These are phyloP conservation scores for Glossophaga mutica DNA, from an alignment of 2,797 vertebrate species.

Conservation along the genomic window DNA sequence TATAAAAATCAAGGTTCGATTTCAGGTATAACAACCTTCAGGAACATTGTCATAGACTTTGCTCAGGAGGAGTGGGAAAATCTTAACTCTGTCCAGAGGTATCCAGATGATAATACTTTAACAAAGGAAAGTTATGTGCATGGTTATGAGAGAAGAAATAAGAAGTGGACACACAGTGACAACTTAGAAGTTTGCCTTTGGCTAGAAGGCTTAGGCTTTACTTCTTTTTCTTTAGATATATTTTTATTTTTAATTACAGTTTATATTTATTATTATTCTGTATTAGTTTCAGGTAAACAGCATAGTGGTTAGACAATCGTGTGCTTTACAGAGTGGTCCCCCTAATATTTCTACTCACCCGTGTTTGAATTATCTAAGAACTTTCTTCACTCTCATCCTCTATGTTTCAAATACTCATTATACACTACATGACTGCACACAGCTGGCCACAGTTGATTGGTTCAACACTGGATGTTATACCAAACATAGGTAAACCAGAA, in stretches of 20 bases:
- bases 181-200: not conserved
- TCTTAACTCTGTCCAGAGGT: not conserved
- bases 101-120: not conserved
- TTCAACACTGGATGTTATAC: not conserved
- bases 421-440: not conserved
- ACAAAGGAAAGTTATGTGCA: not conserved
- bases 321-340: not conserved
- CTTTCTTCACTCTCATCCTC: not conserved
- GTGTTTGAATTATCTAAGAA: not conserved
- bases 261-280: not conserved
- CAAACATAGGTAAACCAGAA: not conserved
- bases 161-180: not conserved
- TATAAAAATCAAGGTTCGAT: constrained; percentile 3
- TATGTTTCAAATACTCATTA: not conserved
- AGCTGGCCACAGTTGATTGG: not conserved
- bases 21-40: not conserved
- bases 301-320: not conserved
- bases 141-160: not conserved
- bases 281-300: not conserved
- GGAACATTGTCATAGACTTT: not conserved
- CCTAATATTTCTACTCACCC: not conserved
- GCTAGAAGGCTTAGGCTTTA: not conserved
- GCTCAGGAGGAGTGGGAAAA: not conserved
- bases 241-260: not conserved
- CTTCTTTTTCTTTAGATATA: not conserved